Evolutionary conservation across 2,113 vertebrate species (phyloP), one percentile per base, ranked within the genome.

Genomic region (Microcebus tavaratra): DNA sequence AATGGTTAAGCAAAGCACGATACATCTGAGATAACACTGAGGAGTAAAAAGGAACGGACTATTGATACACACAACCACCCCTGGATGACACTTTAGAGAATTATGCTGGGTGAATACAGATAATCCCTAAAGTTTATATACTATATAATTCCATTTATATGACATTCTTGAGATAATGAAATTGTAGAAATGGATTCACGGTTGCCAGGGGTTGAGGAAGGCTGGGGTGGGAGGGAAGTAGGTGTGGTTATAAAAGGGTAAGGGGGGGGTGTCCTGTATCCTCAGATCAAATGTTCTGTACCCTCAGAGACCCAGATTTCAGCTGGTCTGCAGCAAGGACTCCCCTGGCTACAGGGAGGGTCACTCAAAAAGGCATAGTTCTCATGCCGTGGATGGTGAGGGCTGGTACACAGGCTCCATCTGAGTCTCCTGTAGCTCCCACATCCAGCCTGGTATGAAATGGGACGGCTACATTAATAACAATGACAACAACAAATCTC

Each of bases 361-460:
- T 72, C 27, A 25, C 29, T 45, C 45, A 29, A 65, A n/a, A 11
- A 39, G 48, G 25, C 48, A 9, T 8, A 11, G 42, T 48, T 70
- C n/a, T 45, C 6, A 15, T 2, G 4, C 34, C 15, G 3, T 0
- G 5, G 57, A 17, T n/a, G 45, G 18, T n/a, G 15, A 39, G 25
- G 67, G 34, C 72, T 89, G 63, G 31, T 8, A 55, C 6, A 5
- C 20, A 27, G 57, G n/a, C 48, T 72, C 13, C 23, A 45, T 18
- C 5, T 68, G 70, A 34, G 25, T 78, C 36, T 72, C 59, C 31
- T 3, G 45, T 27, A 48, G 68, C 34, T 90, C 65, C 42, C 29
- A 36, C 23, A 53, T 42, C 15, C 31, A 45, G 80, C 5, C n/a
- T 7, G 6, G 10, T 31, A 18, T 42, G 72, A 95, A n/a, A 81